Evolutionary conservation across 2,888 invertebrate species (phyloP), one percentile per base, ranked within the genome.

Genomic region (Eugnorisma glareosa): DNA sequence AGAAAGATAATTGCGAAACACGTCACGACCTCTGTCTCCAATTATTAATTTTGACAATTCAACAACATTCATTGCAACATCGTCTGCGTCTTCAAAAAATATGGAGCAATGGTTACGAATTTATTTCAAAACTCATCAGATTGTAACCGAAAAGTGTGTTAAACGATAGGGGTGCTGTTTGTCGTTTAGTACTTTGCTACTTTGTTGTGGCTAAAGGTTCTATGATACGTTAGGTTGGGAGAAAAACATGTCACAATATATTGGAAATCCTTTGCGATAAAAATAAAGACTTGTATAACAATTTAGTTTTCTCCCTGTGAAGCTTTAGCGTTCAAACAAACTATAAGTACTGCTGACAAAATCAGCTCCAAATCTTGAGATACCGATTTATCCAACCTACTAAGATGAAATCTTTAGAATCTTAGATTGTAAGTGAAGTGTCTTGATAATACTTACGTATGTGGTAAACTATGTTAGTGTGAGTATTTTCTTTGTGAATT

Each of bases 401-500:
- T 35, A 11, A 2, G 8, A 24, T 45, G 28, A 68, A 57, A 68
- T 40, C 8, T 45, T 37, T 6, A 45, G 51, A 73, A 64, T 40
- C 83, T 79, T 28, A 79, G 31, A 67, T 37, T 59, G 61, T 21
- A 64, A 61, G 21, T 79, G 61, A 64, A 75, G 8, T 28, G 18
- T 73, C 48, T 73, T 35, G 51, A 40, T 37, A 10, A 51, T 73
- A 40, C 74, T 21, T 28, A 21, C 40, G 35, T 24, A 54, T 67
- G 37, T 61, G 51, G 10, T 37, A 57, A 28, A 54, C 37, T 61
- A 15, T 54, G 51, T 64, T 8, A 28, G 51, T 71, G 59, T 75
- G 57, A 35, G 73, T 63, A 59, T 76, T 85, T 82, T 85, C 82
- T 85, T 85, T 82, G 83, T 77, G n/a, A 31, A 82, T 82, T 82